Evolutionary conservation across 2,113 vertebrate species (phyloP).

Genomic region (Phyllostomus discolor): DNA sequence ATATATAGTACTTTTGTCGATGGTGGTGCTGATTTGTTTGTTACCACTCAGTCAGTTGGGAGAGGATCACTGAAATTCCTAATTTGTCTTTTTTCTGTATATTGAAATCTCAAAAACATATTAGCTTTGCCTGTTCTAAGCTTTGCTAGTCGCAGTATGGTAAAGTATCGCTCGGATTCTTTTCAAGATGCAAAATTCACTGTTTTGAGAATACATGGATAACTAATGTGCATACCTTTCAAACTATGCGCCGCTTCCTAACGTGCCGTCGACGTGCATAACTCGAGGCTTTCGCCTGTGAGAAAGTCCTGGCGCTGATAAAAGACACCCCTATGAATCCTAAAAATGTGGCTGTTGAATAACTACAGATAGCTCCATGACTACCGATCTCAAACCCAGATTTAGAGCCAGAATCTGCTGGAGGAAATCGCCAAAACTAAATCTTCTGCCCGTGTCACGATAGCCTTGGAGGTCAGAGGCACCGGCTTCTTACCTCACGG

Average conservation of each 20-base stretch:
- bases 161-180: neutral
- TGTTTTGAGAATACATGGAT: neutral
- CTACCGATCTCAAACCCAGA: neutral
- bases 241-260: neutral
- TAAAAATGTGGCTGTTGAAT: neutral
- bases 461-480: conserved; percentile 26
- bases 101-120: neutral
- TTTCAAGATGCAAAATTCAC: neutral
- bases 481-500: neutral
- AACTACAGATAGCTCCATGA: neutral
- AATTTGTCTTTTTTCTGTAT: neutral
- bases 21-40: neutral
- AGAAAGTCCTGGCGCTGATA: neutral
- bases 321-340: neutral
- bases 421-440: neutral
- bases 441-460: neutral
- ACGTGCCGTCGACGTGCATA: neutral
- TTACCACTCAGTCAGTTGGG: neutral
- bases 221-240: neutral
- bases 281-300: neutral
- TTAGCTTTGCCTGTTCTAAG: neutral
- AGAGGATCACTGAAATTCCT: neutral
- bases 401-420: neutral
- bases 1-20: neutral
- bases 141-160: neutral